A percentile compares a stretch with the other conserved stretches of the same genome.
phyloP scores from a whole-genome alignment of 2,113 vertebrate species.

The Tenrec ecaudatus region DNA sequence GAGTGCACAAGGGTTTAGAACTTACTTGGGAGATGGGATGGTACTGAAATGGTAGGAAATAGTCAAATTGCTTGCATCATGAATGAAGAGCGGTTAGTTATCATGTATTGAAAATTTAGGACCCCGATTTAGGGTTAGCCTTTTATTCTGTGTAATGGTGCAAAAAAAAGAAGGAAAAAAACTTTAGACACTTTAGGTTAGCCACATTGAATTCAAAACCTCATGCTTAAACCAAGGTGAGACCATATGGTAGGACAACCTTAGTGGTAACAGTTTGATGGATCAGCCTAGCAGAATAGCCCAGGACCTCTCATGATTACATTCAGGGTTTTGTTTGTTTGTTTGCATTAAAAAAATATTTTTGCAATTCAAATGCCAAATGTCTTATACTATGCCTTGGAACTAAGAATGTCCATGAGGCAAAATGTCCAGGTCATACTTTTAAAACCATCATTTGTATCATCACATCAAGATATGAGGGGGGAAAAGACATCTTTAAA shows the following conservation, averaged over 20 bases:
- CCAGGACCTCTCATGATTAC: neutral
- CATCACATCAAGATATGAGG: neutral
- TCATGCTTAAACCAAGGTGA: neutral
- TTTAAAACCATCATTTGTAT: conserved; percentile 20
- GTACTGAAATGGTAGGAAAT: neutral
- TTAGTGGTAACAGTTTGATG: neutral
- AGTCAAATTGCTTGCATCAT: neutral
- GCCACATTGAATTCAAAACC: conserved; percentile 11
- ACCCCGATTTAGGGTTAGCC: neutral
- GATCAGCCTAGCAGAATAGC: neutral
- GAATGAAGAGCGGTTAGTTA: neutral
- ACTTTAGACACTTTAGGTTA: neutral
- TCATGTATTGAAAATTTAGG: neutral
- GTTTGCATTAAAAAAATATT: neutral
- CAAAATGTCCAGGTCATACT: neutral
- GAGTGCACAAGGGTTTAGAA: neutral
- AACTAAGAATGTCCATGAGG: neutral
- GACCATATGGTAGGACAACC: neutral
- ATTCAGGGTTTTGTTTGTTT: neutral
- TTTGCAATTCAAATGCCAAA: neutral
- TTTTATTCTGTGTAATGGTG: neutral
- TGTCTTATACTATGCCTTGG: neutral
- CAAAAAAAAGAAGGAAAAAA: neutral
- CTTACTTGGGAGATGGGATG: neutral
- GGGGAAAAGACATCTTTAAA: neutral